Base-by-base conservation (phyloP, 2,888 invertebrate species). In the Ferrisia virgata region DNA sequence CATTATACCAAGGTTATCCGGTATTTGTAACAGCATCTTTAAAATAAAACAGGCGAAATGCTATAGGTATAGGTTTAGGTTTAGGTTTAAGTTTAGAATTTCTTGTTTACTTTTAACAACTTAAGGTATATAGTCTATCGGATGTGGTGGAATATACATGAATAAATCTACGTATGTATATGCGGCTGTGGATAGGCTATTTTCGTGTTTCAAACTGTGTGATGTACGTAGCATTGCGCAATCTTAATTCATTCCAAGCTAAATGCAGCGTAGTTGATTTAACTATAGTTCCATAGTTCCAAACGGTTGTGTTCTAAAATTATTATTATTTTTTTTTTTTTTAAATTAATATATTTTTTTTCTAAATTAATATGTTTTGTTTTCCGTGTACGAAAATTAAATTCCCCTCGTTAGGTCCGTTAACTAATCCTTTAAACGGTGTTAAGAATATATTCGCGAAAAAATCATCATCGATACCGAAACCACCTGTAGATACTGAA, bases 351-450 rank as follows among this genome's bases (percentile, higher is more conserved):
- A 22, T 15, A 6, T 53, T 53, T 53, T 22, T 53, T 36, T 36
- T 36, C 4, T 36, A 4, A 36, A 9, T 53, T 28, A 13, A 72
- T 72, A 72, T 76, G 72, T 76, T 76, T 76, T 76, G 72, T 36
- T 76, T 76, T 76, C 72, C 72, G 72, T 76, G 72, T 76, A 9
- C 33, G 31, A n/a, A 76, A 33, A 28, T 33, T 18, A 76, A 76
- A 18, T 33, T 76, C 2, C 72, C 72, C 2, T 36, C 72, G 22
- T 76, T 76, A n/a, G 36, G 72, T 4, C 11, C 11, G 15, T n/a
- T n/a, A n/a, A 15, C 3, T 31, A 69, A 31, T 28, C 69, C 69
- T 31, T 28, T 76, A 76, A 36, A 1, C n/a, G 72, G 72, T 0
- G n/a, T 76, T 25, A 76, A 76, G 8, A 18, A 9, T n/a, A 9